Conservation (phyloP, 2,888 invertebrate species). For the Eristalis tenax region DNA sequence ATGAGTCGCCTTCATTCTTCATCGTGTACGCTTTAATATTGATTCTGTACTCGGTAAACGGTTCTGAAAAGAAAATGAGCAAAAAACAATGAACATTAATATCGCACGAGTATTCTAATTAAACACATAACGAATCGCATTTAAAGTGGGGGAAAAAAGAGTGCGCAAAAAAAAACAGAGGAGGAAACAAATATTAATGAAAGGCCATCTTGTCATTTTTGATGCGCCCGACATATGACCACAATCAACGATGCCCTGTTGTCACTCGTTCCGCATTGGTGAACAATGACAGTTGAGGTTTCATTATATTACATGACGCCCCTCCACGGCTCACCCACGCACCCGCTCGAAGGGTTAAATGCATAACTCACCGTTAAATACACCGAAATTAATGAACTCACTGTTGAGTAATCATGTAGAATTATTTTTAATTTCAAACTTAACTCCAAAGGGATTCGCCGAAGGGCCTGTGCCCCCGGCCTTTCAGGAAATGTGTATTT, state of each 20-base stretch:
- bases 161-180: background rate
- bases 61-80: conserved; percentile 84
- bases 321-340: background rate
- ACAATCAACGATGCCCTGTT: conserved; percentile 20
- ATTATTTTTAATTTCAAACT: conserved; percentile 68
- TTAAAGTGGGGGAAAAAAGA: conserved; percentile 14
- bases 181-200: conserved; percentile 30
- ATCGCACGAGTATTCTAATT: conserved; percentile 43
- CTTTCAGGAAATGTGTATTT: background rate
- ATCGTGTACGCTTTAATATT: conserved; percentile 91
- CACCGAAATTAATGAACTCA: conserved; percentile 59
- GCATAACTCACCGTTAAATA: conserved; percentile 33
- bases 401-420: conserved; percentile 34
- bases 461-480: background rate
- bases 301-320: conserved; percentile 23
- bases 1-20: conserved; percentile 89
- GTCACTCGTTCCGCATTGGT: conserved; percentile 10
- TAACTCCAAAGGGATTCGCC: conserved; percentile 3
- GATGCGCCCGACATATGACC: conserved; percentile 55
- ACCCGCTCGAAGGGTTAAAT: conserved; percentile 7
- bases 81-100: conserved; percentile 18
- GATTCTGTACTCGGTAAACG: conserved; percentile 92
- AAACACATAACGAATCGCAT: conserved; percentile 30
- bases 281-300: conserved; percentile 45
- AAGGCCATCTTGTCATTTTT: conserved; percentile 58